Conservation (phyloP, 2,113 vertebrate genomes). For the Gorsachius goisagi region DNA sequence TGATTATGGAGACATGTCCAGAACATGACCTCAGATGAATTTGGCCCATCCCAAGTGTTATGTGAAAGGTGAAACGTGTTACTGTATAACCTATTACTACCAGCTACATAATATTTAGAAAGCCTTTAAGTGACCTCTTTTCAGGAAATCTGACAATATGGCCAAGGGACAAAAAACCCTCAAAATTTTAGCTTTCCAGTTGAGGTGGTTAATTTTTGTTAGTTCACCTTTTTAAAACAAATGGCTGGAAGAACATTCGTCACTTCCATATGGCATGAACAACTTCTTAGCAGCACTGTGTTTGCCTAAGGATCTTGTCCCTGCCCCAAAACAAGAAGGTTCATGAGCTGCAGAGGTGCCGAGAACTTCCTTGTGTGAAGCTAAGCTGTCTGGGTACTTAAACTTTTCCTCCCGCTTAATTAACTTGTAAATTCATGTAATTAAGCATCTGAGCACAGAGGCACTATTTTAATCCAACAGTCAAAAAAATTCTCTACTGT, state of each 20-base stretch:
- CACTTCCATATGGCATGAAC: background rate
- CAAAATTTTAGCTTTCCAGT: background rate
- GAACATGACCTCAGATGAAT: constrained; percentile 29
- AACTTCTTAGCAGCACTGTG: background rate
- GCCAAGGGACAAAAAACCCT: background rate
- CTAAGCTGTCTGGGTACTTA: background rate
- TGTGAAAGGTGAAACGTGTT: background rate
- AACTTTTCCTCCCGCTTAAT: background rate
- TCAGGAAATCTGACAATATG: background rate
- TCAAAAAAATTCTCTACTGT: background rate
- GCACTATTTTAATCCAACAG: background rate
- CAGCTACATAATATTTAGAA: background rate
- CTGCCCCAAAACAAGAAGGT: background rate
- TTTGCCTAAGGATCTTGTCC: background rate
- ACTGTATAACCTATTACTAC: background rate
- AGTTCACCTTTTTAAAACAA: background rate
- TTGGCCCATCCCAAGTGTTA: background rate
- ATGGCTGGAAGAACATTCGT: background rate
- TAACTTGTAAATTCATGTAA: background rate
- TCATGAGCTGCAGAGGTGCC: background rate
- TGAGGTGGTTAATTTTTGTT: background rate
- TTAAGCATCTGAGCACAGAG: constrained; percentile 2
- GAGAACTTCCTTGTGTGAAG: background rate
- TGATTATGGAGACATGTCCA: constrained; percentile 11
- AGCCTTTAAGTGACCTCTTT: background rate